Base-by-base conservation (phyloP, 2,113 vertebrate species). In the Morphnarchus princeps region DNA sequence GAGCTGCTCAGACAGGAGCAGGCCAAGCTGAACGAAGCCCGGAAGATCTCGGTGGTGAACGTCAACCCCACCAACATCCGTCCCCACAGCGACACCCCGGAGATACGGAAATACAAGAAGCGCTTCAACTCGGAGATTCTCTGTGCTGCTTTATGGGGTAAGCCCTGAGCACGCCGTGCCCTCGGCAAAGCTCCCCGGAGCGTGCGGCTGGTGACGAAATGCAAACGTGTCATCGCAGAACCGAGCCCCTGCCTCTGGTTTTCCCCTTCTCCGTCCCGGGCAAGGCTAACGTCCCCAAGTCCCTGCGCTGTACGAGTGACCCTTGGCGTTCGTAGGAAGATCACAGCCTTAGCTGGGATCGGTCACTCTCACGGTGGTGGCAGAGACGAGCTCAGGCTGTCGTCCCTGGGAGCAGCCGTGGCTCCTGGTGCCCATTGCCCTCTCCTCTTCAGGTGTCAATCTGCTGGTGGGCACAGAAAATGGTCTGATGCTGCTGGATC, bases 41-140 rank as follows among this genome's bases (percentile, higher is more conserved):
- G 99, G 47, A 99, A 99, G 98, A 99, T 99, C 98, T 99, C 99
- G 0, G 99, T 99, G 97, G 99, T 99, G 96, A 99, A 99, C 21
- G 99, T 99, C 83, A 99, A 99, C 96, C 99, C 99, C 80, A 99
- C 99, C 94, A 99, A 99, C 98, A 99, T 99, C 97, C 97, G 99
- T 7, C 99, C 99, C 49, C 99, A 99, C 97, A 99, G 99, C 12
- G 99, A 99, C 98, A 99, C 99, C 11, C 99, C 99, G 0, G 99
- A 99, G 98, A 99, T 99, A 96, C 99, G 99, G 38, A 99, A 99
- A 87, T 99, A 99, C 97, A 99, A 99, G 98, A 99, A 99, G 67
- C 99, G 99, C 92, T 99, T 99, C 98, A 99, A 99, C 98, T 99
- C 99, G 0, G 99, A 99, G 98, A 99, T 99, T 94, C 99, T 99